Conservation (phyloP, 2,888 invertebrate genomes). For the Neoitamus cyanurus region DNA sequence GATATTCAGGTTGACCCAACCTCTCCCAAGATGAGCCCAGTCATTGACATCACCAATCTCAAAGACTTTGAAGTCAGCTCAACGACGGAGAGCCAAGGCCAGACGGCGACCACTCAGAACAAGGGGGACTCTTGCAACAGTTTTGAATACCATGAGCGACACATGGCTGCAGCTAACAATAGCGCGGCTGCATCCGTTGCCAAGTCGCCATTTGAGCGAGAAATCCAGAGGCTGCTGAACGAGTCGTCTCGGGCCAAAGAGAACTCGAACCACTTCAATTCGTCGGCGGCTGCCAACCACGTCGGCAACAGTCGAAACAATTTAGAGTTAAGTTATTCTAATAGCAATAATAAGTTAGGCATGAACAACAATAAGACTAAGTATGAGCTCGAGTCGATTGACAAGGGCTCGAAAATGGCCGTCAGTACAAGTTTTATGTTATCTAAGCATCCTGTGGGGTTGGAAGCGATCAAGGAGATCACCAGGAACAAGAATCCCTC, state of each 20-base stretch:
- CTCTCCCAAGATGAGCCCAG: slow-evolving; percentile 58
- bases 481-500: slow-evolving; percentile 73
- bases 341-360: slow-evolving; percentile 63
- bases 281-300: slow-evolving; percentile 48
- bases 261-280: slow-evolving; percentile 48
- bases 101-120: slow-evolving; percentile 71
- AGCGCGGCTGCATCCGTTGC: slow-evolving; percentile 63
- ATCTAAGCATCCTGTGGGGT: slow-evolving; percentile 75
- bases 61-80: slow-evolving; percentile 66
- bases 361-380: slow-evolving; percentile 61
- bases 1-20: slow-evolving; percentile 71
- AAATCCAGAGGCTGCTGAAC: slow-evolving; percentile 81
- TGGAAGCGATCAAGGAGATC: slow-evolving; percentile 82
- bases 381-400: slow-evolving; percentile 58
- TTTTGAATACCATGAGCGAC: slow-evolving; percentile 72
- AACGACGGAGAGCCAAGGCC: slow-evolving; percentile 68
- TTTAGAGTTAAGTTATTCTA: slow-evolving; percentile 62
- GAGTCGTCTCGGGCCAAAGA: slow-evolving; percentile 67
- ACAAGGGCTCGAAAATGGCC: slow-evolving; percentile 60
- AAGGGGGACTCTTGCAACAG: slow-evolving; percentile 74
- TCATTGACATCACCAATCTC: slow-evolving; percentile 62
- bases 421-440: slow-evolving; percentile 65
- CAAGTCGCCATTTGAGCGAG: slow-evolving; percentile 80
- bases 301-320: slow-evolving; percentile 60
- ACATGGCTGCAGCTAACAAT: slow-evolving; percentile 52